Base-by-base conservation (phyloP, 2,113 vertebrate species). In the Meriones unguiculatus region DNA sequence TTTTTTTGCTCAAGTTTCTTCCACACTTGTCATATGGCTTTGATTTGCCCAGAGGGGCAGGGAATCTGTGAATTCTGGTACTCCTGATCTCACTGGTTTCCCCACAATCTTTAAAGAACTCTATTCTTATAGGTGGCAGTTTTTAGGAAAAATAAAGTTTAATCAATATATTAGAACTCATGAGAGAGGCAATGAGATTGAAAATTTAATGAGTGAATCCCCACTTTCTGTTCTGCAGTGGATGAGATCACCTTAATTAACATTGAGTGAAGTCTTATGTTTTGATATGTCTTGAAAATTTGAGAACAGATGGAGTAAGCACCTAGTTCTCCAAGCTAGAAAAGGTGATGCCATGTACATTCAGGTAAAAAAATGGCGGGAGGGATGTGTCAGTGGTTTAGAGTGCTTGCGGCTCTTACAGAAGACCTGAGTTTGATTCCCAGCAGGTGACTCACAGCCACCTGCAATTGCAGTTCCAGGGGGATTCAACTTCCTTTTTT, bases 191-290 rank as follows among this genome's bases (percentile, higher is more conserved):
- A 92, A 82, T 90, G 76, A 90, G 59, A 30, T 46, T 96, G 72
- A 96, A 46, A 96, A 94, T 88, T n/a, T 89, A 94, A 93, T 87
- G 59, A 76, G 10, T 84, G 89, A 59, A 85, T 90, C 54, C n/a
- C 13, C 12, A 2, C 3, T 70, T 70, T 46, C 17, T 41, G 80
- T 94, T 96, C 38, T 96, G 32, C 46, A 70, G 38, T 65, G 57
- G 57, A 30, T 59, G 54, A 82, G 80, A 82, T n/a, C 22, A 25
- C 59, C 20, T 38, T 81, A 81, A 20, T 38, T 81, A 81, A 20
- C 54, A n/a, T 59, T 35, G 54, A n/a, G 1, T 12, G 5, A 59
- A 38, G 35, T n/a, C 18, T 24, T 25, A 38, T 11, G 3, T 50
- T 95, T 96, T 96, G 46, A 80, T 90, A 70, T 7, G 22, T 92